Base-by-base conservation (phyloP, 2,797 vertebrate species). In the Luscinia luscinia region DNA sequence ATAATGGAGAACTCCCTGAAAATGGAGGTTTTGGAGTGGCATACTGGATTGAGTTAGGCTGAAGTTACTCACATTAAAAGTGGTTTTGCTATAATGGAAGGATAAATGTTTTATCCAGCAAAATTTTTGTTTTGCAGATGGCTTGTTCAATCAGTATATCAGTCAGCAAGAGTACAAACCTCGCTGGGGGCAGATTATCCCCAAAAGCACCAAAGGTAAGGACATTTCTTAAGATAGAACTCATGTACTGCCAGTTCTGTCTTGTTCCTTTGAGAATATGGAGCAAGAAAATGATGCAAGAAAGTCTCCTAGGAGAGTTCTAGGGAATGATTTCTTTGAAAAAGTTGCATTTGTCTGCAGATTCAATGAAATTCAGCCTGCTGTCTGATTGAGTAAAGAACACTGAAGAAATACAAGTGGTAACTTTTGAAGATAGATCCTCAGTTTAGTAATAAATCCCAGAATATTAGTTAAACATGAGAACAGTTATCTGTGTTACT, bases 91-190 rank as follows among this genome's bases (percentile, higher is more conserved):
- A 7, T 80, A 67, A 41, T 55, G 34, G 74, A 91, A 87, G 30
- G 38, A 17, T n/a, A 77, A 82, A 40, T 9, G 14, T 64, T 70
- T 95, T 67, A 87, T 59, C 41, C 12, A 70, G 15, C 49, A 49
- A 45, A 26, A 19, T 49, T 74, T 90, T 52, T 96, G 54, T 89
- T 90, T 95, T 96, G 66, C 97, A 99, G 99, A 99, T 96, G 99
- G 99, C 77, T 98, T 99, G 84, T 99, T 99, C 98, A 99, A 99
- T 97, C 99, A 99, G 96, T 99, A 99, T 87, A 99, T 99, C 98
- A 99, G 99, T 97, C 99, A 99, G 92, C 99, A 99, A 97, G 99
- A 99, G 97, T 99, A 99, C 97, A 99, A 99, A 95, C 99, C 99
- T 67, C 98, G 99, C 81, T 99, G 99, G 99, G 99, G 98, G 96